Conservation (phyloP, 2,113 vertebrate species). For the Bathybates hornii region DNA sequence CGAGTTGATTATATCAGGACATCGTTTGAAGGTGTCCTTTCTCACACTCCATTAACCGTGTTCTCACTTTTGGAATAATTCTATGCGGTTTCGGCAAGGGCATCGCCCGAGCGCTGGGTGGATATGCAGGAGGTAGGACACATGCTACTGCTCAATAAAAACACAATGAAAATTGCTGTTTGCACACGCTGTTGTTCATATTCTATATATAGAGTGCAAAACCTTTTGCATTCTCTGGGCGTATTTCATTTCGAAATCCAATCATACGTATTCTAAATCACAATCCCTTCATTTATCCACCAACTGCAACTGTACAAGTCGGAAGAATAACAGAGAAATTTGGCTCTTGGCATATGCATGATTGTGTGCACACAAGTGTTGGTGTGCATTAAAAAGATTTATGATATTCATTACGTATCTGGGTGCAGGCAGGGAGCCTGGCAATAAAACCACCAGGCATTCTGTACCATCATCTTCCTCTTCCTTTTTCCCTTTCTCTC, state of each 20-base stretch:
- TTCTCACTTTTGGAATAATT: not conserved
- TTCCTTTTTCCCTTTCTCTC: not conserved
- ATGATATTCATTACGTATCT: constrained; percentile 54
- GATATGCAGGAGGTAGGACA: not conserved
- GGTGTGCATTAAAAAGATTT: constrained; percentile 43
- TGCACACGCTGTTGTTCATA: not conserved
- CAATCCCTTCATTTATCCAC: not conserved
- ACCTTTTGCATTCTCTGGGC: not conserved
- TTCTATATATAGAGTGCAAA: accelerated
- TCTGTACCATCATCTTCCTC: not conserved
- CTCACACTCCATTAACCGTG: not conserved
- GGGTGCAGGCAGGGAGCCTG: constrained; percentile 15
- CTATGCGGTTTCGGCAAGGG: not conserved
- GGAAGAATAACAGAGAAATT: not conserved
- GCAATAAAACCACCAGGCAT: constrained; percentile 37
- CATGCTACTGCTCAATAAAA: not conserved
- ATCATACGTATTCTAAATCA: not conserved
- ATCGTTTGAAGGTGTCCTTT: not conserved
- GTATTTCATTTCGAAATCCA: not conserved
- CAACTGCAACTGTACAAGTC: not conserved
- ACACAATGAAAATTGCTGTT: not conserved
- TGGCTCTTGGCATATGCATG: not conserved
- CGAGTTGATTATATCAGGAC: not conserved
- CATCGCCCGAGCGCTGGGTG: not conserved
- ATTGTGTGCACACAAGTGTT: not conserved